These are phyloP conservation scores for Eupithecia subfuscata DNA, from an alignment of 2,888 invertebrate genomes.

Conservation along the genomic window DNA sequence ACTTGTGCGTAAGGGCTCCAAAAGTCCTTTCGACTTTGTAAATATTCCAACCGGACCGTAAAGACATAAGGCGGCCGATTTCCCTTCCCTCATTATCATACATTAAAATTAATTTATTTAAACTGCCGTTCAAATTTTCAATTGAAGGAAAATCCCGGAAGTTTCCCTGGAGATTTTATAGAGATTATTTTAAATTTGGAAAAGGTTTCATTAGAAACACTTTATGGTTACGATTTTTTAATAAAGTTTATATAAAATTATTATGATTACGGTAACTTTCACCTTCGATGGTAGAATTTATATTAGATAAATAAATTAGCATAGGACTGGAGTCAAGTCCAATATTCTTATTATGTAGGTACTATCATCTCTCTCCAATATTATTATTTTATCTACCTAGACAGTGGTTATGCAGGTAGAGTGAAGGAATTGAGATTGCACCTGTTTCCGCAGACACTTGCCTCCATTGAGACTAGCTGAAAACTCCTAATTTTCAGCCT, in stretches of 20 bases:
- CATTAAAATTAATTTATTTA: conserved; percentile 71
- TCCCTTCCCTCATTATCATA: conserved; percentile 66
- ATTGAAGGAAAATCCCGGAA: conserved; percentile 45
- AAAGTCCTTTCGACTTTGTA: conserved; percentile 14
- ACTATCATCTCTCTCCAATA: too few relatives aligned
- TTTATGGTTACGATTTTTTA: conserved; percentile 22
- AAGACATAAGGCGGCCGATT: conserved; percentile 58
- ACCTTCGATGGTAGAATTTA: too few relatives aligned
- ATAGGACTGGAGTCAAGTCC: too few relatives aligned
- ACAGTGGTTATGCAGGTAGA: too few relatives aligned
- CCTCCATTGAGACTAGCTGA: too few relatives aligned
- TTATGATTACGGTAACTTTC: neutral
- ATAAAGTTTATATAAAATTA: neutral
- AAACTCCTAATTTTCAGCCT: too few relatives aligned
- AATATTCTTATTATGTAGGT: too few relatives aligned
- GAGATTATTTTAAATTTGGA: conserved; percentile 35
- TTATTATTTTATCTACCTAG: too few relatives aligned
- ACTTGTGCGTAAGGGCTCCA: neutral
- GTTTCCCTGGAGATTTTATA: conserved; percentile 36
- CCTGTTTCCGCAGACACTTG: too few relatives aligned
- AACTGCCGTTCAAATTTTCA: conserved; percentile 56
- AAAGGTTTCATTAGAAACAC: conserved; percentile 23
- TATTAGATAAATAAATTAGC: too few relatives aligned
- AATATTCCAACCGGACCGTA: conserved; percentile 43
- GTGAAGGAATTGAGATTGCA: too few relatives aligned